phyloP scores from a whole-genome alignment of 1,140 invertebrate genomes.

The Rhagoletis pomonella region DNA sequence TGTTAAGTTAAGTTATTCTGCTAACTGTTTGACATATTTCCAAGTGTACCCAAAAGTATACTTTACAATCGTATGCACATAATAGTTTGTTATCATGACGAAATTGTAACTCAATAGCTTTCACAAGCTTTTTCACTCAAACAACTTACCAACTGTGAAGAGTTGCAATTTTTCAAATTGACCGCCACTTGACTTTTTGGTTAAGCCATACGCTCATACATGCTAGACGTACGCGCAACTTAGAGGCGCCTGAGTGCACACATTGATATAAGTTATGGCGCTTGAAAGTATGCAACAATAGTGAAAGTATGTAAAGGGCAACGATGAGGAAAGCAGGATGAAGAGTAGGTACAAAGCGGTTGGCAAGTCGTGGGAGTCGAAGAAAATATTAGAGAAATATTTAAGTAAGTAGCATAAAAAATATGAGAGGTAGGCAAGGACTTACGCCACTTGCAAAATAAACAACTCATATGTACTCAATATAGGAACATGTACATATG shows the following conservation, averaged over 20 bases:
- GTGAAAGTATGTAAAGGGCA: neutral
- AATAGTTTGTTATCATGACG: neutral
- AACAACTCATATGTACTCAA: neutral
- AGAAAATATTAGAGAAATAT: neutral
- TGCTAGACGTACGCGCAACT: neutral
- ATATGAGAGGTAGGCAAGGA: neutral
- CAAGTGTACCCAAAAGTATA: neutral
- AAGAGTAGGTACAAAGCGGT: conserved; percentile 53
- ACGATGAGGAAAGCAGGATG: neutral
- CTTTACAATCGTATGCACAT: neutral
- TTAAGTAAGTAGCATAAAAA: neutral
- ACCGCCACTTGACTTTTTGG: conserved; percentile 44
- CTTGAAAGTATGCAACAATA: conserved; percentile 35
- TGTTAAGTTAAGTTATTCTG: too few species aligned
- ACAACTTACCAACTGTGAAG: conserved; percentile 19
- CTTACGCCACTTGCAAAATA: neutral
- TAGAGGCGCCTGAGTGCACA: neutral
- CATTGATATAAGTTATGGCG: conserved; percentile 25
- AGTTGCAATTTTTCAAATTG: conserved; percentile 32
- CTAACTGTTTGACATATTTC: neutral
- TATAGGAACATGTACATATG: conserved; percentile 11
- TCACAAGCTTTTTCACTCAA: conserved; percentile 12
- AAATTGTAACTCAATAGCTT: conserved; percentile 11
- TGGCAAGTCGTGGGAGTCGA: neutral
- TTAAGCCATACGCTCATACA: neutral